phyloP scores from a whole-genome alignment of 2,113 vertebrate species.

The Mastomys coucha region DNA sequence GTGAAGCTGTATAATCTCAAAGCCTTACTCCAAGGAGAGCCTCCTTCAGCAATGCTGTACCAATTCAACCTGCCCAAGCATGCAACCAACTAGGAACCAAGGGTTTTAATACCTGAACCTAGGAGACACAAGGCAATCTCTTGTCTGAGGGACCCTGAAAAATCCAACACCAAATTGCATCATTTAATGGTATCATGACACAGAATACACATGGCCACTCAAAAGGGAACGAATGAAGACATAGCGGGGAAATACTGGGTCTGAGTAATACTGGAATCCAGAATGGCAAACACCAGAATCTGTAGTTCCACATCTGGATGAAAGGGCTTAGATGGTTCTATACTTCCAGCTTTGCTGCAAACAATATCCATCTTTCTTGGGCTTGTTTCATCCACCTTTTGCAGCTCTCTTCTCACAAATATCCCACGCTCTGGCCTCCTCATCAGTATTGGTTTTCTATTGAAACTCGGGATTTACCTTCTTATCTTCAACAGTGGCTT shows the following conservation, averaged over 20 bases:
- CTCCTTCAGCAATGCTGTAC: neutral
- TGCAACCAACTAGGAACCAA: too few species aligned
- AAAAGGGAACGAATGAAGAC: neutral
- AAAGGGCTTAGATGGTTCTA: neutral
- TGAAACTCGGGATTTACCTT: neutral
- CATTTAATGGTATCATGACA: neutral
- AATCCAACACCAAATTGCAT: neutral
- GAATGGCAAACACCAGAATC: neutral
- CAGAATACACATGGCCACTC: neutral
- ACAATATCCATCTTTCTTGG: neutral
- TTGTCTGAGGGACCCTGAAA: neutral
- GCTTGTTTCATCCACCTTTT: neutral
- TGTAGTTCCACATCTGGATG: too few species aligned
- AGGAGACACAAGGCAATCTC: neutral
- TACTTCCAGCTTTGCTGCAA: neutral
- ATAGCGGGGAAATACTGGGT: too few species aligned
- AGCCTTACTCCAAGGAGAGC: neutral
- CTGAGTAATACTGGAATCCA: neutral
- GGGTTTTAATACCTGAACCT: too few species aligned
- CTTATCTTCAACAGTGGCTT: neutral
- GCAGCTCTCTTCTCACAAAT: neutral
- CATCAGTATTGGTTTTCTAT: neutral
- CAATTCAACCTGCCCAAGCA: too few species aligned
- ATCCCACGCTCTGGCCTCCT: neutral
- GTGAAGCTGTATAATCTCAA: too few species aligned